Evolutionary conservation across 2,888 invertebrate species (phyloP), one percentile per base, ranked within the genome.

Genomic region (Linnaemya tessellans): DNA sequence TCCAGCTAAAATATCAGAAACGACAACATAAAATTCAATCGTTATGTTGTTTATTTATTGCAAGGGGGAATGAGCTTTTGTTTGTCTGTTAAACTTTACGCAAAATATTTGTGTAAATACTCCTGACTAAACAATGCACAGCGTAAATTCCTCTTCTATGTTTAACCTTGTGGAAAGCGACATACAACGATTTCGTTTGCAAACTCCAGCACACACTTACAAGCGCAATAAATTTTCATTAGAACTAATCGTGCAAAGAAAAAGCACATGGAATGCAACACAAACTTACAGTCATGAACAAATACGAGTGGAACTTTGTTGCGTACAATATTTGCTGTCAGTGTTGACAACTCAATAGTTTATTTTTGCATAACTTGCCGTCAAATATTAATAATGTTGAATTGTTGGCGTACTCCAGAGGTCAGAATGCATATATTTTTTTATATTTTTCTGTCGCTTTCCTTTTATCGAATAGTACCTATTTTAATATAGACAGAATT

Each of bases 161-260:
- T 78, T 60, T 25, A 58, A 78, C 49, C 46, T 78, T 68, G 30
- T 58, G 22, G 30, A 56, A 64, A 71, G 46, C 30, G 43, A 80
- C 65, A 73, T 56, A 64, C 80, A 80, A 58, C 49, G 46, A 43
- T 73, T 73, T 65, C 56, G 71, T 80, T 71, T 22, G 22, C 38
- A 38, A 68, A 58, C 38, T 77, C 15, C 5, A 43, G 35, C 35
- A 8, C 11, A 77, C 60, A 22, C 58, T 60, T 20, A 9, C 58
- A 58, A 78, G 15, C 35, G 67, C 68, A 58, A 78, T 78, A 78
- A 68, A 78, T 68, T 78, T 78, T 78, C 68, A 68, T 78, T 68
- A 49, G 68, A 78, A 60, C 25, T 60, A 78, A 60, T 60, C 78
- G 60, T 78, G 78, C 58, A 68, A 49, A 49, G 58, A 54, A 22